A percentile compares a stretch with the other conserved stretches of the same genome.
These are phyloP conservation scores for Neodiprion virginianus DNA, from an alignment of 1,140 invertebrate genomes.

Conservation along the genomic window DNA sequence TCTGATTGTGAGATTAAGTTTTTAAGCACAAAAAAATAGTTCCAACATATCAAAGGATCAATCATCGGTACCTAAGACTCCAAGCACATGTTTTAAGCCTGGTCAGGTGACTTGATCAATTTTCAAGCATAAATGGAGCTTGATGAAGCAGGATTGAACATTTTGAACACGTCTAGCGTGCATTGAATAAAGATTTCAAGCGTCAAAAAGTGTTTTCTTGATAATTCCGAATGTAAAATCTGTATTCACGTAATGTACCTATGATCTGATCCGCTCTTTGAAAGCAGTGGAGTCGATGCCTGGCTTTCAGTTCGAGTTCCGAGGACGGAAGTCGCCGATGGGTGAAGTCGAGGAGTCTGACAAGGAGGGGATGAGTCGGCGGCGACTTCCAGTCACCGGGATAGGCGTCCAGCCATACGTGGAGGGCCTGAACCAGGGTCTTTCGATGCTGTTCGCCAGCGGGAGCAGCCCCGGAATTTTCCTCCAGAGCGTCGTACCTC, in stretches of 20 bases:
- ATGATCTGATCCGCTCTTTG: slow-evolving; percentile 60
- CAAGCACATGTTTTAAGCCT: no score
- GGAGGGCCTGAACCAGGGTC: slow-evolving; percentile 86
- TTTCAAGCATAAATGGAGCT: no score
- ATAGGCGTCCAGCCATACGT: slow-evolving; percentile 97
- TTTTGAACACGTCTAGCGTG: no score
- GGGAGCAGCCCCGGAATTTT: slow-evolving; percentile 59
- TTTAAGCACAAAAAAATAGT: no score
- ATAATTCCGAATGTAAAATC: no score
- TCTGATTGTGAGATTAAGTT: no score
- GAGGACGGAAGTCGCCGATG: slow-evolving; percentile 80
- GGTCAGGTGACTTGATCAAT: no score
- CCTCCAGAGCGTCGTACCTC: slow-evolving; percentile 76
- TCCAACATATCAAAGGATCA: no score
- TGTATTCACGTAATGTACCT: slow-evolving; percentile 41
- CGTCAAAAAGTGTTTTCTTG: no score
- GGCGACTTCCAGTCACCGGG: slow-evolving; percentile 94
- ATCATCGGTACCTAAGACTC: no score
- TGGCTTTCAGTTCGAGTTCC: slow-evolving; percentile 81
- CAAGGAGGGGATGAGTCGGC: slow-evolving; percentile 82
- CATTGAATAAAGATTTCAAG: no score
- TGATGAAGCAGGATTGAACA: no score
- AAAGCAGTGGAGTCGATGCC: slow-evolving; percentile 69
- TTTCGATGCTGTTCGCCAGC: slow-evolving; percentile 76
- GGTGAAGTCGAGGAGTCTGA: slow-evolving; percentile 84